phyloP scores from a whole-genome alignment of 2,797 vertebrate genomes.

The Girardinus metallicus region DNA sequence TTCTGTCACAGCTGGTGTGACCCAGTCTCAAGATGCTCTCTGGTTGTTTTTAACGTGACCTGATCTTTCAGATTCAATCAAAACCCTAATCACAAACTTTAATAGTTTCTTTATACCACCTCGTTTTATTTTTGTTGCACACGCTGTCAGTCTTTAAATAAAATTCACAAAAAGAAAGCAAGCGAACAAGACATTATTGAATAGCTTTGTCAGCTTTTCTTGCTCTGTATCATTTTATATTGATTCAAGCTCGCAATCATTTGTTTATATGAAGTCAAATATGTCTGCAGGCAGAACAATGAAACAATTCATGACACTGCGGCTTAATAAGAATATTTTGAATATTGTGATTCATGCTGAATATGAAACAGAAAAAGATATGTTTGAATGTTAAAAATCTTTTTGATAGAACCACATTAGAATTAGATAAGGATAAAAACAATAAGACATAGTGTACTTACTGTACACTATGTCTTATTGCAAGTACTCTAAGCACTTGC shows the following conservation, averaged over 20 bases:
- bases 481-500: too few relatives aligned
- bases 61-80: constrained; percentile 9
- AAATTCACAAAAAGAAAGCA: constrained; percentile 12
- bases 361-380: neutral
- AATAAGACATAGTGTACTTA: too few relatives aligned
- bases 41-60: neutral
- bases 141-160: neutral
- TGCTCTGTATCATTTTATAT: constrained; percentile 4
- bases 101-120: neutral
- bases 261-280: neutral
- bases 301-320: neutral
- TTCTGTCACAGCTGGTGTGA: neutral
- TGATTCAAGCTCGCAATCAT: constrained; percentile 1
- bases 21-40: neutral
- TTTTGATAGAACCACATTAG: too few relatives aligned
- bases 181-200: constrained; percentile 8
- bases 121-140: neutral
- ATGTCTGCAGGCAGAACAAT: neutral
- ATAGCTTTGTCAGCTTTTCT: neutral
- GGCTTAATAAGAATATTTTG: neutral
- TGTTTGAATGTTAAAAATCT: too few relatives aligned
- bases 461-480: too few relatives aligned
- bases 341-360: neutral
- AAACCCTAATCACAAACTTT: constrained; percentile 6
- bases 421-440: too few relatives aligned